Conservation (phyloP, 2,797 vertebrate species). For the Pangasius mekongensis region DNA sequence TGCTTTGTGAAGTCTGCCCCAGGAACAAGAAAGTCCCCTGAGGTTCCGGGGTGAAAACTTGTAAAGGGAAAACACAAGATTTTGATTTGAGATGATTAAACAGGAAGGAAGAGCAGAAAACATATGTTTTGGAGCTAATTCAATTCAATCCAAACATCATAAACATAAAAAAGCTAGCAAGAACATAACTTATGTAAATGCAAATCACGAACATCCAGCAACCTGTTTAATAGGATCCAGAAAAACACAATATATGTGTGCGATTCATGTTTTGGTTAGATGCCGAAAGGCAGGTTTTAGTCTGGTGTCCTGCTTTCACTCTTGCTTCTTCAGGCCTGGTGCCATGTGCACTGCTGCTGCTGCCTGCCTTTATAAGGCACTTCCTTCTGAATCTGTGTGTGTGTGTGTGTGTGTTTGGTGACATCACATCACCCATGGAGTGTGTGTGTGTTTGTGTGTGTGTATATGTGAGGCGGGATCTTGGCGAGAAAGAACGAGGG, state of each 20-base stretch:
- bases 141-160: neutral
- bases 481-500: slow-evolving; percentile 27
- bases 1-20: slow-evolving; percentile 46
- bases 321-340: slow-evolving; percentile 54
- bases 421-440: slow-evolving; percentile 66
- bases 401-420: slow-evolving; percentile 60
- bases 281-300: slow-evolving; percentile 20
- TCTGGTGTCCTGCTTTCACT: slow-evolving; percentile 39
- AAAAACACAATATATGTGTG: neutral
- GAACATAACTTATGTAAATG: neutral
- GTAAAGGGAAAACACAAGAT: neutral
- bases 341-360: slow-evolving; percentile 26
- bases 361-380: slow-evolving; percentile 77
- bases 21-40: slow-evolving; percentile 60
- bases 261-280: neutral
- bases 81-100: slow-evolving; percentile 1
- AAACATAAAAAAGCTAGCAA: neutral
- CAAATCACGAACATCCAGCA: neutral
- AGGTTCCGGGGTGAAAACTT: slow-evolving; percentile 7
- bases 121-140: neutral
- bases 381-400: slow-evolving; percentile 69
- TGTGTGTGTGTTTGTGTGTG: slow-evolving; percentile 58
- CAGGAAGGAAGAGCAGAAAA: neutral
- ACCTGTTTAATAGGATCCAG: neutral
- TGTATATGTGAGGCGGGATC: slow-evolving; percentile 42